Evolutionary conservation across 2,113 vertebrate genomes (phyloP).

Genomic region (Plecturocebus donacophilus): DNA sequence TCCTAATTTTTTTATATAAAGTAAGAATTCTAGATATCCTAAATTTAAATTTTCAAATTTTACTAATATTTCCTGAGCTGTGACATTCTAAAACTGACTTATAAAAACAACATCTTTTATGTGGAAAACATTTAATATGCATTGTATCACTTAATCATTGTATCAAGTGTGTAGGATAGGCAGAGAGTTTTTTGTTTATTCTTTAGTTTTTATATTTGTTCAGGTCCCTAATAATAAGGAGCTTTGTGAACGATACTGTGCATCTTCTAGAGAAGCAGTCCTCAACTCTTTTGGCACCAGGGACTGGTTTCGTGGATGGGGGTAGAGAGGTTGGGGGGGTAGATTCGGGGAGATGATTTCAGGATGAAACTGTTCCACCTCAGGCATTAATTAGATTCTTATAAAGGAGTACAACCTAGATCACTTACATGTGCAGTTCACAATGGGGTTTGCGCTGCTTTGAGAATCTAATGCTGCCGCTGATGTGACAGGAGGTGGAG

Average conservation of each 20-base stretch:
- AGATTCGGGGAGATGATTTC: no score
- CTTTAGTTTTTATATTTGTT: constrained; percentile 69
- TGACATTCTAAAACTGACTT: not conserved
- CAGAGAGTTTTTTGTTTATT: not conserved
- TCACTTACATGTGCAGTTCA: no score
- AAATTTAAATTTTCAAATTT: not conserved
- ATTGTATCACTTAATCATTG: not conserved
- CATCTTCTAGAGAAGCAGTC: constrained; percentile 8
- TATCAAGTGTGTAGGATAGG: not conserved
- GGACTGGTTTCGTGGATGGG: no score
- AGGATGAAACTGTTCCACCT: no score
- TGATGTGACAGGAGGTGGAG: no score
- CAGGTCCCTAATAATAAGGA: constrained; percentile 72
- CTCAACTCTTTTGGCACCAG: no score
- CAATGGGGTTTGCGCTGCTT: no score
- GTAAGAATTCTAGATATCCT: not conserved
- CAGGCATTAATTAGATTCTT: no score
- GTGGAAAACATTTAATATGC: not conserved
- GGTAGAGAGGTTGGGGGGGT: no score
- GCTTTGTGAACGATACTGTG: constrained; percentile 58
- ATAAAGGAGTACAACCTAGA: no score
- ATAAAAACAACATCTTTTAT: not conserved
- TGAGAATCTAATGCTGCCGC: no score
- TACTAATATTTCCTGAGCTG: not conserved
- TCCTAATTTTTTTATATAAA: not conserved